phyloP scores from a whole-genome alignment of 35 echinoderm and acorn worm species.

The Ophioderma brevispina region DNA sequence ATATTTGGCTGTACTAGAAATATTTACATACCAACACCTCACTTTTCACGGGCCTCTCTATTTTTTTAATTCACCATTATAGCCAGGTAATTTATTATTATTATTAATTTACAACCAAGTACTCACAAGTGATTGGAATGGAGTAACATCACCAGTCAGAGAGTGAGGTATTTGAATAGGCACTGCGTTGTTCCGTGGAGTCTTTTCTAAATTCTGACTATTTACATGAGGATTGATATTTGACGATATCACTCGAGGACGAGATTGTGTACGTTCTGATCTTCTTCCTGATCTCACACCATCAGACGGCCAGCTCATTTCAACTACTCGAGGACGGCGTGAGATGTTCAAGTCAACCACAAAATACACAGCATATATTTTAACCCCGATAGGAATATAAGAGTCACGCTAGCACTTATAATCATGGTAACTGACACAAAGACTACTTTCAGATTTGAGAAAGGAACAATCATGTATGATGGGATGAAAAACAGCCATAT shows the following conservation, averaged over 20 bases:
- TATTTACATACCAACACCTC: too few relatives aligned
- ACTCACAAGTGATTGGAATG: too few relatives aligned
- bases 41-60: too few relatives aligned
- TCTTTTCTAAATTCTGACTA: too few relatives aligned
- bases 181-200: too few relatives aligned
- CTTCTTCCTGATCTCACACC: not conserved
- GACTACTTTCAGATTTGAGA: not conserved
- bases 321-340: not conserved
- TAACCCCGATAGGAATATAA: not conserved
- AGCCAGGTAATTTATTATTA: too few relatives aligned
- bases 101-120: too few relatives aligned
- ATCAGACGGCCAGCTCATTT: not conserved
- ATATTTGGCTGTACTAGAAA: too few relatives aligned
- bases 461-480: not conserved
- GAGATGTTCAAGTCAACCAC: not conserved
- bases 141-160: too few relatives aligned
- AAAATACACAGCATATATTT: conserved; percentile 1
- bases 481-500: conserved; percentile 43
- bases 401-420: not conserved
- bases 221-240: not conserved
- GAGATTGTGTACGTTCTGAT: not conserved
- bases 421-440: not conserved
- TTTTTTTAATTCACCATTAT: too few relatives aligned
- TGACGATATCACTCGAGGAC: not conserved
- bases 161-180: too few relatives aligned